These are phyloP conservation scores for Trigoniulus corallinus DNA, from an alignment of 1,140 invertebrate genomes.

Conservation along the genomic window DNA sequence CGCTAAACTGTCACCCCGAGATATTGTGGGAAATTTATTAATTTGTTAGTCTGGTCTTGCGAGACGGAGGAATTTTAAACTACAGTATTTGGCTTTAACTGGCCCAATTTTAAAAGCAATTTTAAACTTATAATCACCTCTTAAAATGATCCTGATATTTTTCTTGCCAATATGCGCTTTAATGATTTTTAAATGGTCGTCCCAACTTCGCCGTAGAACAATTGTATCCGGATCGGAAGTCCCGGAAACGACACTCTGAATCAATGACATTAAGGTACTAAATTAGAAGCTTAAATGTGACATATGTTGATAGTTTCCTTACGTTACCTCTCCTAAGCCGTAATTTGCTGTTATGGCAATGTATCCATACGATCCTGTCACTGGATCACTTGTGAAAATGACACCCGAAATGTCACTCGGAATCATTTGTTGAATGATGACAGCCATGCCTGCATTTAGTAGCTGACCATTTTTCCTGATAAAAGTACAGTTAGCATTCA, in stretches of 20 bases:
- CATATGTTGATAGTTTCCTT: neutral
- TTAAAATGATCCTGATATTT: too few relatives aligned
- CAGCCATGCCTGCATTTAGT: slow-evolving; percentile 46
- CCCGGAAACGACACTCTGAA: slow-evolving; percentile 56
- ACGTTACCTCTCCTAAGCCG: slow-evolving; percentile 56
- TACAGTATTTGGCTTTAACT: too few relatives aligned
- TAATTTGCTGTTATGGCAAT: slow-evolving; percentile 60
- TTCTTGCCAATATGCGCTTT: neutral
- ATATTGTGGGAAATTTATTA: too few relatives aligned
- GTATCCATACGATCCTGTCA: slow-evolving; percentile 41
- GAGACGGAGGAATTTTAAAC: too few relatives aligned
- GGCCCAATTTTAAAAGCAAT: too few relatives aligned
- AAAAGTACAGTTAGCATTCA: neutral
- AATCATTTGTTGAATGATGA: slow-evolving; percentile 64
- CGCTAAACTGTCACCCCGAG: too few relatives aligned
- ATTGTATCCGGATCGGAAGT: slow-evolving; percentile 54
- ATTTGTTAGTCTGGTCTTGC: too few relatives aligned
- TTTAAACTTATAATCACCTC: too few relatives aligned
- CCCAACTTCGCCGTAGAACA: slow-evolving; percentile 32
- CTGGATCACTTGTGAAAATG: slow-evolving; percentile 58
- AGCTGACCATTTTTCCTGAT: slow-evolving; percentile 40
- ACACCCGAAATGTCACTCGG: slow-evolving; percentile 51
- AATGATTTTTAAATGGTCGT: slow-evolving; percentile 16
- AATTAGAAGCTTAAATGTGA: neutral
- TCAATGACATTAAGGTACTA: slow-evolving; percentile 13